Evolutionary conservation across 2,888 invertebrate species (phyloP).

Genomic region (Drosophila paranaensis): DNA sequence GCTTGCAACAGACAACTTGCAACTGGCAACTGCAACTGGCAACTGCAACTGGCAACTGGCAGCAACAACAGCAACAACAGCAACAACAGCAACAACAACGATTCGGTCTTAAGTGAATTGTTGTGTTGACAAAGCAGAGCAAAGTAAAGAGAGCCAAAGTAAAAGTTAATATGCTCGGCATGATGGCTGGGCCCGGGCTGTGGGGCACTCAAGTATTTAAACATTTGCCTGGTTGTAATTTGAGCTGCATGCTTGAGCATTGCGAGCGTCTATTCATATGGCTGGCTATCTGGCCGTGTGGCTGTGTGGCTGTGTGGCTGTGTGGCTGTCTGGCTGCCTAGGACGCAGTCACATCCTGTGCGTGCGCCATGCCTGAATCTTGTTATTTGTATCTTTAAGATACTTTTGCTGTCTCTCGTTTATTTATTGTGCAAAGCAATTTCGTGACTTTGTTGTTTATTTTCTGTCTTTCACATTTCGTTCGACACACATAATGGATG

Average conservation of each 20-base stretch:
- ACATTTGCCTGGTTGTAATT: constrained; percentile 77
- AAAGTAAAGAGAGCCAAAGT: constrained; percentile 42
- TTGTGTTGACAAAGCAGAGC: constrained; percentile 73
- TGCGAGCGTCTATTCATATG: constrained; percentile 58
- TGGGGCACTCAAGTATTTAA: constrained; percentile 79
- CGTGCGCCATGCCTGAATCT: constrained; percentile 64
- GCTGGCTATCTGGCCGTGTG: constrained; percentile 8
- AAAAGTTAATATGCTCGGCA: constrained; percentile 72
- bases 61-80: constrained; percentile 2
- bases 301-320: neutral
- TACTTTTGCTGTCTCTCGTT: constrained; percentile 74
- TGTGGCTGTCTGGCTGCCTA: constrained; percentile 17
- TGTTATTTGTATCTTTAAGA: constrained; percentile 72
- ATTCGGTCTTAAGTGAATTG: constrained; percentile 74
- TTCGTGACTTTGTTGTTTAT: constrained; percentile 76
- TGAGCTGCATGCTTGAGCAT: constrained; percentile 69
- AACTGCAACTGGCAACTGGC: constrained; percentile 19
- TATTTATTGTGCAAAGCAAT: constrained; percentile 80
- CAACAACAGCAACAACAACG: constrained; percentile 16
- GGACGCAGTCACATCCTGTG: constrained; percentile 48
- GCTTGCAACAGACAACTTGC: constrained; percentile 25
- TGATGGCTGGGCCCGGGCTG: constrained; percentile 29
- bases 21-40: constrained; percentile 12
- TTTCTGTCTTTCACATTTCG: constrained; percentile 64
- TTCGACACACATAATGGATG: constrained; percentile 72